Conservation (phyloP, 2,888 invertebrate species). For the Oscheius sp. region DNA sequence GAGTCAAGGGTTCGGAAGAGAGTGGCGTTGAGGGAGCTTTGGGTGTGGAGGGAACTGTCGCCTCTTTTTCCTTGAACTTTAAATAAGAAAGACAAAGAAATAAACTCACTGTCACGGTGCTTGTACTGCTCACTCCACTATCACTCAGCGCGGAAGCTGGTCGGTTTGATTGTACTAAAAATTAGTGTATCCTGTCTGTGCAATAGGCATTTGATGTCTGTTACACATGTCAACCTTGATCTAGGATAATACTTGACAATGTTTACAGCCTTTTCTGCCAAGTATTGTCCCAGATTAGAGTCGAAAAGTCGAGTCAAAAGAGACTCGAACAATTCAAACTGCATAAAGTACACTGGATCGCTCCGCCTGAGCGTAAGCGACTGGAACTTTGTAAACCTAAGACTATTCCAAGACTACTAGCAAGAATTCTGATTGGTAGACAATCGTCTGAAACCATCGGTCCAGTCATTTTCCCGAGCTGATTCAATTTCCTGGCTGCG, state of each 20-base stretch:
- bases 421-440: background rate
- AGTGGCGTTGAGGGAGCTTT: background rate
- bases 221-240: too few species aligned
- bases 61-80: background rate
- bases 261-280: too few species aligned
- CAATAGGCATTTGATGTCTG: too few species aligned
- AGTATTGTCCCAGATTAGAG: too few species aligned
- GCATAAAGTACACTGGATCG: too few species aligned
- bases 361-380: too few species aligned
- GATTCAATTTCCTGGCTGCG: background rate
- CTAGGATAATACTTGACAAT: too few species aligned
- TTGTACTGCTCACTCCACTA: slow-evolving; percentile 26
- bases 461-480: background rate
- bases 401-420: too few species aligned
- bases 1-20: slow-evolving; percentile 16
- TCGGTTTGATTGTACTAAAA: slow-evolving; percentile 32
- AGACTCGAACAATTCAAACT: too few species aligned
- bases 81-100: background rate
- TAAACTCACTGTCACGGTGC: slow-evolving; percentile 22
- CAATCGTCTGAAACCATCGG: background rate
- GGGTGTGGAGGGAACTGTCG: background rate
- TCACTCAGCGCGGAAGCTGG: slow-evolving; percentile 24
- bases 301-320: too few species aligned
- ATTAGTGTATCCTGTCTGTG: background rate
- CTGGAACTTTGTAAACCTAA: too few species aligned